Base-by-base conservation (phyloP, 2,888 invertebrate species). In the Allophyes oxyacanthae region DNA sequence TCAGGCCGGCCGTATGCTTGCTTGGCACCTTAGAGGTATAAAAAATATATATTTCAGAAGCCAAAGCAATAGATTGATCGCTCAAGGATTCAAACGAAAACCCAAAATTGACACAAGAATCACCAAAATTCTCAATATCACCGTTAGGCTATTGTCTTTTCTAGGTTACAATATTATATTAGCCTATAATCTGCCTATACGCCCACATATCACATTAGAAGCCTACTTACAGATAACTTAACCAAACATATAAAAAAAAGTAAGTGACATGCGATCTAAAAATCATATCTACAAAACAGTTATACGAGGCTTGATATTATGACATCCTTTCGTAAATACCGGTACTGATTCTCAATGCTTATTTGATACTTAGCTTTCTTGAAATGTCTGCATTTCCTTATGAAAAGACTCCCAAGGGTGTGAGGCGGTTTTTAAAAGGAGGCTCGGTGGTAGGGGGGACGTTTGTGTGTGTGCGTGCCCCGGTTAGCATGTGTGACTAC, bases 351-450 rank as follows among this genome's bases (percentile, higher is more conserved):
- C 82, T 83, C 83, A 87, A 88, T 86, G 83, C 87, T 88, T 87
- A 89, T 88, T 87, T 85, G 85, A 88, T 91, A 90, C 91, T 92
- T 92, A 92, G 92, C 90, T 92, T 92, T 87, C 90, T 91, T 89
- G 85, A 91, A 92, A 94, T 92, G 91, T 94, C 92, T 92, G 92
- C 92, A 94, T 93, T 94, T 92, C 94, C 93, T 94, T 94, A 93
- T 93, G 94, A 92, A 92, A 92, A 90, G 91, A 83, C 87, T 87
- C 86, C 82, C 82, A 80, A 77, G 82, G 85, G 86, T 79, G 78
- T 69, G 82, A 77, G 89, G 87, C 61, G 84, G 83, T 88, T 90
- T 90, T 90, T 87, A 88, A 89, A 28, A 89, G 86, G 84, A 84
- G 78, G 78, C 67, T 62, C 57, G 62, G 79, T 66, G 81, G 82